Evolutionary conservation across 37 sponge, comb jelly and placozoan genomes (phyloP).

Genomic region (Chondrilla cf. caribensis): DNA sequence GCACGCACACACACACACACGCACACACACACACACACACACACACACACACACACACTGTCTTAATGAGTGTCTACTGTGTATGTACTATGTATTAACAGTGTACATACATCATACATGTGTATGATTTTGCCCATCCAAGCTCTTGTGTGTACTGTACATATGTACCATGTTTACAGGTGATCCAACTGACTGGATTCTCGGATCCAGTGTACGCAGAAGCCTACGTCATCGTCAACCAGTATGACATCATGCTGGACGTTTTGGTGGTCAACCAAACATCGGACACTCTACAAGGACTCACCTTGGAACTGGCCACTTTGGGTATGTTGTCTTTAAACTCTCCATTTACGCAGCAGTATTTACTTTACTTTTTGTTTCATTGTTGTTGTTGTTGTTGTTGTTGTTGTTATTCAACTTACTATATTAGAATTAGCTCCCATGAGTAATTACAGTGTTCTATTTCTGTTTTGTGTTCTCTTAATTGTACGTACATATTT

Average conservation of each 20-base stretch:
- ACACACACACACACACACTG: no score
- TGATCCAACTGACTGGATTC: constrained; percentile 98
- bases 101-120: no score
- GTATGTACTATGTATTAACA: no score
- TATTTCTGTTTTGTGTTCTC: no score
- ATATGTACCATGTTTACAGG: constrained; percentile 44
- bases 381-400: not conserved
- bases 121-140: no score
- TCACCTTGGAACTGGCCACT: constrained; percentile 94
- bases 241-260: constrained; percentile 99
- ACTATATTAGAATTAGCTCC: not conserved
- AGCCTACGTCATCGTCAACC: constrained; percentile 98
- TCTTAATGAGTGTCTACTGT: no score
- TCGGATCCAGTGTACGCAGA: constrained; percentile 99
- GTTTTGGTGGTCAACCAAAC: constrained; percentile 99
- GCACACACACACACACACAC: no score
- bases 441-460: not conserved
- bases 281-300: constrained; percentile 93
- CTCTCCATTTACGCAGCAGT: no score
- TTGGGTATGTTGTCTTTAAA: constrained; percentile 59
- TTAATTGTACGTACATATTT: no score
- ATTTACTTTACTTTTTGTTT: not conserved
- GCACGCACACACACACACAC: no score
- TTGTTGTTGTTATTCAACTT: not conserved
- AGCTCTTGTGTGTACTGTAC: not conserved